These are phyloP conservation scores for Pelodytes ibericus DNA, from an alignment of 2,797 vertebrate species.

Conservation along the genomic window DNA sequence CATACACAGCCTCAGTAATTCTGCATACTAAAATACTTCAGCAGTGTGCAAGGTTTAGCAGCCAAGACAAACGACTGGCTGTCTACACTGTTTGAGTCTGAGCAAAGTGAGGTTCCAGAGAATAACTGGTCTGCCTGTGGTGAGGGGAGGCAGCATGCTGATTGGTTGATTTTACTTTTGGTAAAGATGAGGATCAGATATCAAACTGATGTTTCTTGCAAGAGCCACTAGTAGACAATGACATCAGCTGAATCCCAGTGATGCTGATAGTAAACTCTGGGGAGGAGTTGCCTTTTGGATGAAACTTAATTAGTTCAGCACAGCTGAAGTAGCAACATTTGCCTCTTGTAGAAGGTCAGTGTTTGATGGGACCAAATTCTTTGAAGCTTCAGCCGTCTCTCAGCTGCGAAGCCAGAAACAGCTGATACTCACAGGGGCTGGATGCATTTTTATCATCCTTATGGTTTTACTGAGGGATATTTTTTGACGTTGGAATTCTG, in stretches of 20 bases:
- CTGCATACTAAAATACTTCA: neutral
- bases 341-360: conserved; percentile 73
- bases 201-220: conserved; percentile 73
- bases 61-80: neutral
- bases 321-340: conserved; percentile 69
- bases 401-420: conserved; percentile 21
- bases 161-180: conserved; percentile 71
- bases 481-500: conserved; percentile 78
- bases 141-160: conserved; percentile 59
- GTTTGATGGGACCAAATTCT: conserved; percentile 83
- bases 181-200: conserved; percentile 63
- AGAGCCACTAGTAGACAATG: conserved; percentile 74
- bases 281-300: conserved; percentile 71
- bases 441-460: conserved; percentile 62
- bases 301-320: conserved; percentile 74
- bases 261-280: conserved; percentile 69
- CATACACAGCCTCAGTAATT: neutral
- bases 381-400: conserved; percentile 67
- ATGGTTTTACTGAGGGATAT: conserved; percentile 71
- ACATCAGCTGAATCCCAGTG: conserved; percentile 76
- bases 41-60: neutral
- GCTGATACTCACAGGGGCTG: conserved; percentile 39
- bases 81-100: neutral
- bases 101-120: neutral
- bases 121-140: neutral